Base-by-base conservation (phyloP, 2,888 invertebrate species). In the Microchrysa polita region DNA sequence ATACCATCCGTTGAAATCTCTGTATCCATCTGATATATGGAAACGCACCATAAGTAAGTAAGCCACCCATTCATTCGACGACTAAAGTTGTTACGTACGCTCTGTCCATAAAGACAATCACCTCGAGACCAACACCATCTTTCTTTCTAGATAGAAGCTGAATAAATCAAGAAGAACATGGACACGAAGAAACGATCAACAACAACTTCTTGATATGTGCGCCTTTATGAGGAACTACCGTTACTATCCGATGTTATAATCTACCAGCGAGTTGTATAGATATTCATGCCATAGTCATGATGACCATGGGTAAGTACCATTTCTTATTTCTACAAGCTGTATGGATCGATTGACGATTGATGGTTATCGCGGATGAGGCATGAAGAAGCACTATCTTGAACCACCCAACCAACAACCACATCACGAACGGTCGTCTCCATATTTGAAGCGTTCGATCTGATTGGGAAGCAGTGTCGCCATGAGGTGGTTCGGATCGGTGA, bases 401-500 rank as follows among this genome's bases (percentile, higher is more conserved):
- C 27, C 27, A 34, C 57, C n/a, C n/a, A n/a, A n/a, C n/a, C n/a
- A n/a, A n/a, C n/a, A n/a, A n/a, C n/a, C n/a, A 12, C 72, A 16
- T 65, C 40, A 34, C 67, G 60, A 20, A 16, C 42, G 22, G 9
- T n/a, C 72, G 34, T n/a, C 42, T 59, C 57, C 40, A 59, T 44
- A 72, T 52, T 72, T 12, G 59, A 42, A 7, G 48, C 72, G 14
- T 72, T 53, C 72, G 67, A 74, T 74, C 72, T 74, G 74, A 74
- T 74, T 74, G 72, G 74, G 67, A 74, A 72, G 67, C 72, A 74
- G 55, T 60, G 59, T 55, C 72, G 67, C 48, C 69, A 52, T 69
- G 34, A 53, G 69, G 60, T 74, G 69, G n/a, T 55, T 23, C 20
- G 72, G 48, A 42, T 59, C 65, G 23, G 34, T 63, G 63, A 52